Evolutionary conservation across 2,797 vertebrate species (phyloP), one percentile per base, ranked within the genome.

Genomic region (Typhlichthys eigenmanni): DNA sequence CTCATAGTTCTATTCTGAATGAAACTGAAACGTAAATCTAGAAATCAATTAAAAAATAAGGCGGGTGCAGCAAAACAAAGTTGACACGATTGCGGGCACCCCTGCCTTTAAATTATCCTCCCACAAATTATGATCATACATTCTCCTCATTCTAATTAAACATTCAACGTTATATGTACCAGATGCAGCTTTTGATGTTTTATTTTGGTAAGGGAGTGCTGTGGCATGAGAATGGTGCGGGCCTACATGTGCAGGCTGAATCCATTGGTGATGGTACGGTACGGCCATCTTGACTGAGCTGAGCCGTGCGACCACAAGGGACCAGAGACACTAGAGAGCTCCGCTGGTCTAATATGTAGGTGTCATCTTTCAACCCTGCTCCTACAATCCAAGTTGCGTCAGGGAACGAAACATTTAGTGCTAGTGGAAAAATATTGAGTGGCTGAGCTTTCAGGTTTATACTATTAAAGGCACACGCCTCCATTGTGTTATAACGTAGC

Each of bases 141-240:
- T 87, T 92, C 91, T 89, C 75, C 72, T 81, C 78, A 66, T 87
- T 93, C 75, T 94, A 94, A 95, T 95, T 93, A 95, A 94, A 91
- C 75, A 59, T 83, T 78, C 85, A 71, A 53, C 78, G 86, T 94
- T 91, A 93, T 93, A 89, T 92, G 78, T 94, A 95, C 94, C 95
- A 94, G 92, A 94, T 88, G 85, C 60, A 75, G 68, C 64, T 89
- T 86, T 86, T 87, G 72, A 90, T 88, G 80, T 90, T 88, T 88
- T 85, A 75, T 85, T 89, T 80, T 60, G 81, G 83, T 85, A 79
- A 82, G 74, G 85, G 69, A 83, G 84, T 64, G 71, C 69, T 82
- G 69, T 68, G 76, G 75, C 89, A 85, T 78, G 78, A 74, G 85
- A 85, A 73, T 63, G 68, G 54, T 51, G 50, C 55, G 4, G 69